Evolutionary conservation across 2,797 vertebrate species (phyloP).

Genomic region (Hylomyscus alleni): DNA sequence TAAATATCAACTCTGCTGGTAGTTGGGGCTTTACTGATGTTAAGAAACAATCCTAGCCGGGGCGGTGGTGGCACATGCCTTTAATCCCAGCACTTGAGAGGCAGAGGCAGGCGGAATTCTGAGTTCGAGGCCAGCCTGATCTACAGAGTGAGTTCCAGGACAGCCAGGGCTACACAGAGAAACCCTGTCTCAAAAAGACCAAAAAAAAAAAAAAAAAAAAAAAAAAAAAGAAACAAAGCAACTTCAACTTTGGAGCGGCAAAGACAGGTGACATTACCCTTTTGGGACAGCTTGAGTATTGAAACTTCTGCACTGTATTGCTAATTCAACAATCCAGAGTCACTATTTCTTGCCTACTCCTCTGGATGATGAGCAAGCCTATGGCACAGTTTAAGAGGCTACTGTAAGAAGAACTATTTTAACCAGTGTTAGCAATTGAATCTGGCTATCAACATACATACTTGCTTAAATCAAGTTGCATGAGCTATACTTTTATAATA

Average conservation of each 20-base stretch:
- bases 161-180: no score
- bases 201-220: no score
- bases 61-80: no score
- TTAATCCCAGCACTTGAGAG: no score
- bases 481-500: not conserved
- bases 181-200: no score
- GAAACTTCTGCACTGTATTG: not conserved
- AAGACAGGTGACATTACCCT: not conserved
- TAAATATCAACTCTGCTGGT: not conserved
- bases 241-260: not conserved
- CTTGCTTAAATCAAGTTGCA: constrained; percentile 26
- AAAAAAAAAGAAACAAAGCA: not conserved
- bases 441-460: not conserved
- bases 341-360: not conserved
- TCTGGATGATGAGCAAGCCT: not conserved
- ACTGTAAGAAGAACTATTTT: not conserved
- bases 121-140: no score
- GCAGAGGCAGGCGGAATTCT: no score
- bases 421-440: not conserved
- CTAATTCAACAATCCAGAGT: not conserved
- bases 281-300: not conserved
- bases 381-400: constrained; percentile 1
- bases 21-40: not conserved
- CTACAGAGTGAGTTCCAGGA: no score
- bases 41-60: not conserved